Evolutionary conservation across 2,888 invertebrate genomes (phyloP).

Genomic region (Ctena decussata): DNA sequence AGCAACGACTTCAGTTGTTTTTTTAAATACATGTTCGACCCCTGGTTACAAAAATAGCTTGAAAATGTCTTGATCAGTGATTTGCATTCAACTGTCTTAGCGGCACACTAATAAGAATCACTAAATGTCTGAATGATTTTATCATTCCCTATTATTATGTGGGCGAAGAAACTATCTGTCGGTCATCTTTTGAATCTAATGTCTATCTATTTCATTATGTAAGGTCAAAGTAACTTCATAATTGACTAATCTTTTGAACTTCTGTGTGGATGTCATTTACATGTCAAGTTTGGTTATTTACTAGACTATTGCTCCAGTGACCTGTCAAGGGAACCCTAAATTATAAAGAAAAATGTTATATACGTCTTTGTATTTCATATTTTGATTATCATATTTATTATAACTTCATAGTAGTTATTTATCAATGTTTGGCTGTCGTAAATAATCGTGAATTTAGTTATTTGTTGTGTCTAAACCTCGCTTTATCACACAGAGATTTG

Average conservation of each 20-base stretch:
- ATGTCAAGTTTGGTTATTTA: slow-evolving; percentile 2
- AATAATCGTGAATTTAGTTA: background rate
- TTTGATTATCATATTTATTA: background rate
- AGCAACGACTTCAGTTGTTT: too few species aligned
- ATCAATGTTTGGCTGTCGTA: background rate
- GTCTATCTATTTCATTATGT: slow-evolving; percentile 12
- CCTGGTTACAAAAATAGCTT: too few species aligned
- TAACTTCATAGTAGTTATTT: background rate
- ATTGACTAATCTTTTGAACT: slow-evolving; percentile 13
- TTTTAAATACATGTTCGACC: too few species aligned
- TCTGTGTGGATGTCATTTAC: background rate
- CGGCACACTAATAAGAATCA: too few species aligned
- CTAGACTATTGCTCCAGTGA: background rate
- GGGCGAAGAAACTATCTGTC: background rate
- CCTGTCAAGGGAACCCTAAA: background rate
- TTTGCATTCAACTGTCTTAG: too few species aligned
- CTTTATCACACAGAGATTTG: too few species aligned
- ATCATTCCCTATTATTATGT: background rate
- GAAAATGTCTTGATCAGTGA: too few species aligned
- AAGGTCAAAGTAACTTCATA: slow-evolving; percentile 12
- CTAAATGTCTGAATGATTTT: background rate
- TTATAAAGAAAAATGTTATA: background rate
- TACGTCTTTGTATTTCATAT: background rate
- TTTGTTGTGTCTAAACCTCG: too few species aligned
- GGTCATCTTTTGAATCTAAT: background rate